These are phyloP conservation scores for Heliconius ismenius DNA, from an alignment of 2,888 invertebrate genomes.

Conservation along the genomic window DNA sequence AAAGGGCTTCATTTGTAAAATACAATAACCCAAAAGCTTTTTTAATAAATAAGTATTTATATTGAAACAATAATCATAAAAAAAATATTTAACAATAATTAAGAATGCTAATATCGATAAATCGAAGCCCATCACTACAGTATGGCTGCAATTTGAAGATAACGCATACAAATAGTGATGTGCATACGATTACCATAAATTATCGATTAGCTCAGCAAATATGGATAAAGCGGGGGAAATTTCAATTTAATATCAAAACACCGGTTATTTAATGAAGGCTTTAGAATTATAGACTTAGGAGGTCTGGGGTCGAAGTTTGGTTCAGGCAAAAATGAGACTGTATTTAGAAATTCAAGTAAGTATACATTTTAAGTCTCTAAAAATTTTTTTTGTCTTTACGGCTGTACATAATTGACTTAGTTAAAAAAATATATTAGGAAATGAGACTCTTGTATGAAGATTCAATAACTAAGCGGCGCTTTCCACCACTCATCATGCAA, in stretches of 20 bases:
- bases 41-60: too few species aligned
- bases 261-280: constrained; percentile 12
- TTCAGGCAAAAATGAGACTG: neutral
- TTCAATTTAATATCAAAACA: constrained; percentile 16
- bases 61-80: too few species aligned
- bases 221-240: constrained; percentile 30
- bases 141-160: constrained; percentile 54
- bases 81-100: too few species aligned
- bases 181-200: constrained; percentile 62
- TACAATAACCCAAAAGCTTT: too few species aligned
- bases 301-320: neutral
- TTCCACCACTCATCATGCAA: neutral
- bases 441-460: too few species aligned
- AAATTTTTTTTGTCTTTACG: neutral
- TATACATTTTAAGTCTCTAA: neutral
- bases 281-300: neutral
- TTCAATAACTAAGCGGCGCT: too few species aligned
- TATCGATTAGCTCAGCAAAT: constrained; percentile 48
- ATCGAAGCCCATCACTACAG: constrained; percentile 29
- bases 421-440: too few species aligned
- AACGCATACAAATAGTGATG: constrained; percentile 64
- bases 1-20: too few species aligned
- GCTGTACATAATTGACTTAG: too few species aligned
- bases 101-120: constrained; percentile 16
- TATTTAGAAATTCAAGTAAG: neutral